Conservation (phyloP, 2,888 invertebrate genomes). For the Chaitophorus viminalis region DNA sequence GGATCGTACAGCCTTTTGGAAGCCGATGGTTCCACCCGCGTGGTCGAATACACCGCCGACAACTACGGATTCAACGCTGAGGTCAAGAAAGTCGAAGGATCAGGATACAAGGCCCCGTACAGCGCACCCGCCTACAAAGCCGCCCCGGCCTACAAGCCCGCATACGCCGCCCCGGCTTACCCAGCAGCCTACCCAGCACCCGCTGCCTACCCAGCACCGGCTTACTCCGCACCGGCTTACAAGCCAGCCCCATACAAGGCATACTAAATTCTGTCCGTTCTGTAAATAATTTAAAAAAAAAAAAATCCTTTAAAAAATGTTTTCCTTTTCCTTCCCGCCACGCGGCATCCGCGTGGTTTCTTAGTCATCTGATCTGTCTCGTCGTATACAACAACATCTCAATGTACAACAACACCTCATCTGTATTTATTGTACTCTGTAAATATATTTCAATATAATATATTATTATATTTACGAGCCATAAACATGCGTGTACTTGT, state of each 20-base stretch:
- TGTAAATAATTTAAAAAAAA: too few species aligned
- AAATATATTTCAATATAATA: constrained; percentile 26
- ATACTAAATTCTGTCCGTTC: constrained; percentile 6
- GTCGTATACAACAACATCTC: constrained; percentile 27
- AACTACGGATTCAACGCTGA: constrained; percentile 57
- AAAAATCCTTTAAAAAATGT: not conserved
- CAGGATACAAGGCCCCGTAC: constrained; percentile 58
- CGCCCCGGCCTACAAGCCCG: constrained; percentile 57
- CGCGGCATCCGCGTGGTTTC: not conserved
- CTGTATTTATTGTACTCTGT: constrained; percentile 42
- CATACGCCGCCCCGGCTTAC: constrained; percentile 44
- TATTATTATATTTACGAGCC: constrained; percentile 4
- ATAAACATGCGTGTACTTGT: not conserved
- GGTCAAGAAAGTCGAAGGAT: constrained; percentile 58
- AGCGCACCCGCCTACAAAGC: constrained; percentile 48
- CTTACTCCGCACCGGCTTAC: constrained; percentile 54
- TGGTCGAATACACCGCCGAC: constrained; percentile 73
- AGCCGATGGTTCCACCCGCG: constrained; percentile 76
- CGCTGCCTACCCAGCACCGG: constrained; percentile 37
- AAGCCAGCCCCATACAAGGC: constrained; percentile 52
- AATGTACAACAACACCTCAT: constrained; percentile 9
- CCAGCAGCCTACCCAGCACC: not conserved
- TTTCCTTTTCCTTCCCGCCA: not conserved
- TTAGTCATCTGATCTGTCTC: not conserved
- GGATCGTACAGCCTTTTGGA: constrained; percentile 57